Base-by-base conservation (phyloP, 2,113 vertebrate species). In the Hippotragus niger region DNA sequence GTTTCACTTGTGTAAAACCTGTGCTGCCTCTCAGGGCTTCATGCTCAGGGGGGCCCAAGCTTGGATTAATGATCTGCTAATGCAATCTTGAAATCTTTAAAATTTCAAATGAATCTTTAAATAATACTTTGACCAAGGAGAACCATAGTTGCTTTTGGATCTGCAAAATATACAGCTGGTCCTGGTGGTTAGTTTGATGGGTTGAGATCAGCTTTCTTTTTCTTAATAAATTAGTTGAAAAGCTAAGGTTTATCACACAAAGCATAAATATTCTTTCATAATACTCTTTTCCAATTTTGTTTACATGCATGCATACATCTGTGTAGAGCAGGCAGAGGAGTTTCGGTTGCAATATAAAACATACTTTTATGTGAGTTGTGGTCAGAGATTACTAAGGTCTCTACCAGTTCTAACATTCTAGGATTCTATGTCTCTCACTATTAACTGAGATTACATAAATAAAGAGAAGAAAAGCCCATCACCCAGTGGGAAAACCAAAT, bases 271-370 rank as follows among this genome's bases (percentile, higher is more conserved):
- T 21, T 92, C 45, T 76, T 93, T 90, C 60, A 60, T 33, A 52
- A 87, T 78, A 52, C 8, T 6, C 17, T 53, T 89, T 81, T 91
- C 43, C 47, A 47, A 13, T 43, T 94, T 88, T 64, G 55, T 45
- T 47, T 90, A 60, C 17, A 71, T 29, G 7, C 15, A 27, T 71
- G 31, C 11, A 50, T 25, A 43, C 11, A 60, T 62, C 16, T 58
- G 19, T 40, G 12, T 47, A 15, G 33, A 14, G 29, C 40, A 10
- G 21, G 14, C 1, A 1, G 27, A 15, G 2, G 8, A 52, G 0
- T 60, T n/a, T 76, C 58, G 7, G 8, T 33, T 96, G 50, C 31
- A 96, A 94, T 43, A 90, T 78, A 60, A 83, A 87, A 78, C 14
- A 7, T 60, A 80, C 36, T 90, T 97, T 87, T 88, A 27, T 80